Base-by-base conservation (phyloP, 1,140 invertebrate genomes). In the Globodera ellingtonae region DNA sequence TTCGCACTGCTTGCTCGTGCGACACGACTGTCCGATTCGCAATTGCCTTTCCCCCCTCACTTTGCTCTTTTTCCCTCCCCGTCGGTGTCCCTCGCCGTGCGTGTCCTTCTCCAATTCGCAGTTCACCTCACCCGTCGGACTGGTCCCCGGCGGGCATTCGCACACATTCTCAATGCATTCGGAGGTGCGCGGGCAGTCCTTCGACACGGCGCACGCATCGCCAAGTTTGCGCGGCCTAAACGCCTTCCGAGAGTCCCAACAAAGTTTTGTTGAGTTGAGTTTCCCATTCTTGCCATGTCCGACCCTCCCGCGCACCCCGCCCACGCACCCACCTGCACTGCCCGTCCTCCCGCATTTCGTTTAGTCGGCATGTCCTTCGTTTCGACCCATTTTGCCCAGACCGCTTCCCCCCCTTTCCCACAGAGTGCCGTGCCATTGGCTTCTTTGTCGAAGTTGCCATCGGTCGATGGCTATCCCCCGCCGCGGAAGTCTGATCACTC, bases 141-240 rank as follows among this genome's bases (percentile, higher is more conserved):
- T 65, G 10, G 47, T 82, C 56, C 83, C 81, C 71, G n/a, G 48
- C 69, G 75, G 76, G 46, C 80, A 86, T 52, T 79, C 67, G 72
- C 85, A 86, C 6, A 80, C 73, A 13, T 79, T 72, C 15, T 35
- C 35, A 47, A 72, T 71, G 71, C 84, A 85, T 44, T 79, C 71
- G 15, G 85, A 81, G 35, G 82, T 83, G 21, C n/a, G 50, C 8
- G 83, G 83, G 71, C 83, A 84, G 69, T 84, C 72, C 8, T 72
- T 71, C 21, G 24, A 75, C 9, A 71, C 47, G 2, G 75, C 18
- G 74, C 83, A 84, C 15, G 59, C 24, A 62, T 87, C 83, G n/a
- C 83, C 83, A 24, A 84, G 66, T 72, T 66, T 8, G n/a, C 83
- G 85, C 10, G 82, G 48, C 24, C 85, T 86, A 35, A 82, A 84